Evolutionary conservation across 2,797 vertebrate species (phyloP).

Genomic region (Anolis apletophallus): DNA sequence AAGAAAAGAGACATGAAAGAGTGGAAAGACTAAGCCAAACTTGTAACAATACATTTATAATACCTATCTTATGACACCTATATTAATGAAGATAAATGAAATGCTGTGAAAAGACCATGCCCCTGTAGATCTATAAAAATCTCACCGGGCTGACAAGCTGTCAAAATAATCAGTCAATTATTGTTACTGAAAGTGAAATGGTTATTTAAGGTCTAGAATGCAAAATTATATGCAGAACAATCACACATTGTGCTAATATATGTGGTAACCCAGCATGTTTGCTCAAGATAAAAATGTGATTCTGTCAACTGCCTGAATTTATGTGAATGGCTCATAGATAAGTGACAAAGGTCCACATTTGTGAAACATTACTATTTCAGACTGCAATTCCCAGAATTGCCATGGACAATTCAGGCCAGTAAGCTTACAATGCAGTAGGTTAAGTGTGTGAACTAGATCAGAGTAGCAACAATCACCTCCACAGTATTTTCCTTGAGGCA

Average conservation of each 20-base stretch:
- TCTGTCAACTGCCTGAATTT: neutral
- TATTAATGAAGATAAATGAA: constrained; percentile 39
- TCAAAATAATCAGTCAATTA: neutral
- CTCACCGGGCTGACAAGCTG: neutral
- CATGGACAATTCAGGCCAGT: too few relatives aligned
- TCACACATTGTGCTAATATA: neutral
- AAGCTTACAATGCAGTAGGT: too few relatives aligned
- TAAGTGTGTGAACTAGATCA: too few relatives aligned
- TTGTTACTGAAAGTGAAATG: neutral
- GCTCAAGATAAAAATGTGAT: neutral
- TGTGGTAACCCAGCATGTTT: neutral
- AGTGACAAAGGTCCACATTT: neutral
- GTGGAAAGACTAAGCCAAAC: neutral
- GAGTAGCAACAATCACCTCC: too few relatives aligned
- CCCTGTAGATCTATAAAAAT: constrained; percentile 13
- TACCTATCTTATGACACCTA: constrained; percentile 14
- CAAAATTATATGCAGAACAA: neutral
- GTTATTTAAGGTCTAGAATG: neutral
- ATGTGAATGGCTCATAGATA: neutral
- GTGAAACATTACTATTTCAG: neutral
- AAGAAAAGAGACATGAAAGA: constrained; percentile 20
- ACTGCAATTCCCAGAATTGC: neutral
- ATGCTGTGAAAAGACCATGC: constrained; percentile 11
- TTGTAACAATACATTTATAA: constrained; percentile 28
- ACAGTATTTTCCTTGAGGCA: too few relatives aligned